phyloP scores from a whole-genome alignment of 1,140 invertebrate genomes.

The Protaetia brevitarsis region DNA sequence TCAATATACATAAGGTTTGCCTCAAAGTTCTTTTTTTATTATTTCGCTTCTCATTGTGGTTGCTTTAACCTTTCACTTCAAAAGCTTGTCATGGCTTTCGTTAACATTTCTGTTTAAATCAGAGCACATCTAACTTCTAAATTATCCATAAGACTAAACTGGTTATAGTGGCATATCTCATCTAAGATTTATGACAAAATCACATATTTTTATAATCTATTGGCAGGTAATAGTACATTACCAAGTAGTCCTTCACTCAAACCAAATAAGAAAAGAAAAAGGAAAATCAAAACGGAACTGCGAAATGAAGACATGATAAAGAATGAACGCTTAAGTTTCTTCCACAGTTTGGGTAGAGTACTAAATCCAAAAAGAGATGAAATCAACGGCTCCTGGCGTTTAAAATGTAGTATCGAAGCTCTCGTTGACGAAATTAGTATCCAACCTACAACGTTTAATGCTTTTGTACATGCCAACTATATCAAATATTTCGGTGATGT shows the following conservation, averaged over 20 bases:
- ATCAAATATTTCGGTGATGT: conserved; percentile 63
- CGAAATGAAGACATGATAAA: conserved; percentile 55
- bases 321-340: conserved; percentile 65
- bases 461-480: conserved; percentile 73
- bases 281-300: conserved; percentile 18
- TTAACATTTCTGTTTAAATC: no score
- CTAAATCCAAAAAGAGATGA: conserved; percentile 70
- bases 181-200: no score
- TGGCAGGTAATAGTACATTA: neutral
- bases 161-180: no score
- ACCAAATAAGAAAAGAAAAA: conserved; percentile 41
- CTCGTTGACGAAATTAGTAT: conserved; percentile 62
- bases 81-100: no score
- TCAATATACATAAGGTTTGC: no score
- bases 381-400: conserved; percentile 41
- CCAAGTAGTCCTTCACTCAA: conserved; percentile 25
- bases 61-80: no score
- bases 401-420: conserved; percentile 62
- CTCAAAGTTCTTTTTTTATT: no score
- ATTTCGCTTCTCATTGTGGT: no score
- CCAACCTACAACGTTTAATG: conserved; percentile 60
- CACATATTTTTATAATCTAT: no score
- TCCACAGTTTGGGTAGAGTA: conserved; percentile 72
- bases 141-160: no score
- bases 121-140: no score